Conservation (phyloP, 2,797 vertebrate species). For the Amblyraja radiata region DNA sequence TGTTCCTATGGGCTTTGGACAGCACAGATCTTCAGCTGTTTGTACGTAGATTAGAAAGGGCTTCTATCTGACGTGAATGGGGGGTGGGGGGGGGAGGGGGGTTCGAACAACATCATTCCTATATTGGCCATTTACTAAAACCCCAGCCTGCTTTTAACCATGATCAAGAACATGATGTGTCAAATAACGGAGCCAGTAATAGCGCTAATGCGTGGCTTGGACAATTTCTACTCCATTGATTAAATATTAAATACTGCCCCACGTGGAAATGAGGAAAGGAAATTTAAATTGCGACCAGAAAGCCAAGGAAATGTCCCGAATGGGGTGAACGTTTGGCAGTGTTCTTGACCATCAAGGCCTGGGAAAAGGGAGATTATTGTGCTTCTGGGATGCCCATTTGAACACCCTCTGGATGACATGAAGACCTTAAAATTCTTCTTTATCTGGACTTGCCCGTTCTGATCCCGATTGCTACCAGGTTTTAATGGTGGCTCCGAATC, state of each 20-base stretch:
- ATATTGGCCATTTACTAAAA: neutral
- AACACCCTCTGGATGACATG: neutral
- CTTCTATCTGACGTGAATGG: neutral
- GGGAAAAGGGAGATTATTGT: neutral
- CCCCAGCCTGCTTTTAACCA: neutral
- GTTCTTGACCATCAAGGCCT: neutral
- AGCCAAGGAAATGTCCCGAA: neutral
- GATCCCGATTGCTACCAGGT: neutral
- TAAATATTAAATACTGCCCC: neutral
- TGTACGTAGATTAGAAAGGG: neutral
- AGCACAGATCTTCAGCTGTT: neutral
- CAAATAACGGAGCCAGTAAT: too few relatives aligned
- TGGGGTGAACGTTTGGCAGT: neutral
- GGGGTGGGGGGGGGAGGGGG: too few relatives aligned
- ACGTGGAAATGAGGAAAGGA: neutral
- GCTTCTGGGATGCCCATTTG: neutral
- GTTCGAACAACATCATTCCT: neutral
- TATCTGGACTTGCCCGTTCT: neutral
- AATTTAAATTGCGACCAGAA: neutral
- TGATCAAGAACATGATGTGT: neutral
- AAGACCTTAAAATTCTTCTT: neutral
- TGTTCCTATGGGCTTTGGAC: neutral
- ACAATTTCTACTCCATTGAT: neutral
- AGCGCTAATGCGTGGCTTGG: neutral
- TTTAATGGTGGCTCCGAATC: neutral